These are phyloP conservation scores for Pedionomus torquatus DNA, from an alignment of 2,113 vertebrate species.

Conservation along the genomic window DNA sequence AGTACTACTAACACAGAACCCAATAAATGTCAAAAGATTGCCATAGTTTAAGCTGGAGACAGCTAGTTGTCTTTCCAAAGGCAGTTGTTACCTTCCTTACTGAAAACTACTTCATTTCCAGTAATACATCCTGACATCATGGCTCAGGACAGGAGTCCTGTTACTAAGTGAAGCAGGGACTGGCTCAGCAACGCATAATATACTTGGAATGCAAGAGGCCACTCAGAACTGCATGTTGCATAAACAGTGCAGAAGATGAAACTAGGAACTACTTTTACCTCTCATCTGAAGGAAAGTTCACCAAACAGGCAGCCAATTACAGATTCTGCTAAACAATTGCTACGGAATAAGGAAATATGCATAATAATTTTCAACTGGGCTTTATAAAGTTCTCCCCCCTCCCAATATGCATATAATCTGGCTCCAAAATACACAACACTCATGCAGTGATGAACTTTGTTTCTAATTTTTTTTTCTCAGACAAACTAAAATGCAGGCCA, in stretches of 20 bases:
- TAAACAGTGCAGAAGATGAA: neutral
- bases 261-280: neutral
- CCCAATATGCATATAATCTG: neutral
- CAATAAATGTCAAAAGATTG: neutral
- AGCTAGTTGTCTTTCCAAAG: neutral
- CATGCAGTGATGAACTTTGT: rapidly evolving
- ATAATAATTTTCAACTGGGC: neutral
- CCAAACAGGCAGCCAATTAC: neutral
- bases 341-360: neutral
- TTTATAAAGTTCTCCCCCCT: neutral
- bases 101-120: neutral
- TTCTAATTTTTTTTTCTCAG: neutral
- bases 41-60: neutral
- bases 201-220: constrained; percentile 24
- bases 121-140: neutral
- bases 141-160: neutral
- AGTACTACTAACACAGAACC: neutral
- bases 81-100: neutral
- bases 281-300: neutral
- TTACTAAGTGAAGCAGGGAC: neutral
- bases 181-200: neutral
- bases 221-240: neutral
- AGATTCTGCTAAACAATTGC: constrained; percentile 18
- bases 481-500: neutral
- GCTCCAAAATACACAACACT: neutral